Evolutionary conservation across 2,797 vertebrate genomes (phyloP).

Genomic region (Crypturellus tataupa): DNA sequence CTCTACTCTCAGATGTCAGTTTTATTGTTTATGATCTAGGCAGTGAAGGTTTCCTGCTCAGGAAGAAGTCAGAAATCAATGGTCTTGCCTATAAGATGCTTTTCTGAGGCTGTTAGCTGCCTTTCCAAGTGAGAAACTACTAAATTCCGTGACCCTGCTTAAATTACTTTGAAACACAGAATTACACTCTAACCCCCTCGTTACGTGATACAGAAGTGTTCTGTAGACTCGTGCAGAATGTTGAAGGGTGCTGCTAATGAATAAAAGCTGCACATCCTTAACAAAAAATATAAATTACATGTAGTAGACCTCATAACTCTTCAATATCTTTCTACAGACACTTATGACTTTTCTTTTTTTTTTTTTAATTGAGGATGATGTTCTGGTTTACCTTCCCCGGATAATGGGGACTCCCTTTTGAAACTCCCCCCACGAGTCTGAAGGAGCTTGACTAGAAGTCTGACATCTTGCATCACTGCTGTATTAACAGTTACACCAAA

Average conservation of each 20-base stretch:
- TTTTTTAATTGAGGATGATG: neutral
- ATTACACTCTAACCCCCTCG: neutral
- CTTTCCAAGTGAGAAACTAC: constrained; percentile 37
- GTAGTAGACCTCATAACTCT: neutral
- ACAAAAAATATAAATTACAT: neutral
- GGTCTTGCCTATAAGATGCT: constrained; percentile 43
- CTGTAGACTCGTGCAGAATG: neutral
- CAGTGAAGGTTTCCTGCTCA: constrained; percentile 26
- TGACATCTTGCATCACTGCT: neutral
- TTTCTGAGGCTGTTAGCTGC: constrained; percentile 12
- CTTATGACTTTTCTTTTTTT: neutral
- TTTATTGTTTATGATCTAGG: constrained; percentile 61
- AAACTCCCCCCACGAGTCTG: neutral
- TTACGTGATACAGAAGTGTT: neutral
- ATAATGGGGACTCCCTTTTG: neutral
- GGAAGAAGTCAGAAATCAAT: constrained; percentile 56
- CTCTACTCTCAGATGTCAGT: constrained; percentile 53
- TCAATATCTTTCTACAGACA: neutral
- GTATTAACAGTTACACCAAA: neutral
- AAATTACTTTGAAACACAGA: constrained; percentile 15
- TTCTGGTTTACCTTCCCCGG: neutral
- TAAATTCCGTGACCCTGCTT: neutral
- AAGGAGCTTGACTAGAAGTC: neutral
- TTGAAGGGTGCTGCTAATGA: neutral
- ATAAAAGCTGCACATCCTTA: neutral